Evolutionary conservation across 2,888 invertebrate genomes (phyloP).

Genomic region (Globia sparganii): DNA sequence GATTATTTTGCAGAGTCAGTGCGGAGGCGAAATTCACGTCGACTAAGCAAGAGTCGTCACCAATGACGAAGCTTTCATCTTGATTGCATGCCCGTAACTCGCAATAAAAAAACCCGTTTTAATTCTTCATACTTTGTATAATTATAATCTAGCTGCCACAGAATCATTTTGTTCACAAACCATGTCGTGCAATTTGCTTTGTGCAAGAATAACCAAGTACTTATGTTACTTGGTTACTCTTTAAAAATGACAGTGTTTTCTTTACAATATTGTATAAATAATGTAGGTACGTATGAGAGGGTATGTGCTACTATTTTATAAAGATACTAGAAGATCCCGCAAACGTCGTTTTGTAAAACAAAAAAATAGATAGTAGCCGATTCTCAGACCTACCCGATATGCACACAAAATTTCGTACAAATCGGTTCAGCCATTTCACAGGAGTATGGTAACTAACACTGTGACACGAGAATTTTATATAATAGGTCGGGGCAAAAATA

Average conservation of each 20-base stretch:
- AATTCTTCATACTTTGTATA: conserved; percentile 74
- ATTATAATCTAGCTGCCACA: conserved; percentile 57
- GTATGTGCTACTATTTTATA: neutral
- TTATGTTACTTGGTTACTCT: neutral
- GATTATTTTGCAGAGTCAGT: conserved; percentile 55
- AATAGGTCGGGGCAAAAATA: too few species aligned
- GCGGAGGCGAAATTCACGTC: conserved; percentile 30
- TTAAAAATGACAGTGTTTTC: neutral
- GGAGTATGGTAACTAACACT: too few species aligned
- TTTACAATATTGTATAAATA: neutral
- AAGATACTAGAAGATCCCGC: too few species aligned
- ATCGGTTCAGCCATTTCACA: too few species aligned
- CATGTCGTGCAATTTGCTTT: conserved; percentile 3
- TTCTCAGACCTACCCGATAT: too few species aligned
- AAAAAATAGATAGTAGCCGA: too few species aligned
- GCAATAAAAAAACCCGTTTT: conserved; percentile 70
- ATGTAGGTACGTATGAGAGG: neutral
- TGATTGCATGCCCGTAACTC: conserved; percentile 78
- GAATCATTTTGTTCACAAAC: conserved; percentile 32
- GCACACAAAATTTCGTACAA: too few species aligned
- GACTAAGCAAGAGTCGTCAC: conserved; percentile 52
- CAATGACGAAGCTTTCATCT: conserved; percentile 76
- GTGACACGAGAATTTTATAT: too few species aligned
- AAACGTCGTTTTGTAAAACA: too few species aligned
- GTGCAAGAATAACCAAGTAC: neutral